A percentile compares a stretch with the other conserved stretches of the same genome.
Evolutionary conservation across 2,888 invertebrate species (phyloP).

Genomic region (Leucophenga maculata): DNA sequence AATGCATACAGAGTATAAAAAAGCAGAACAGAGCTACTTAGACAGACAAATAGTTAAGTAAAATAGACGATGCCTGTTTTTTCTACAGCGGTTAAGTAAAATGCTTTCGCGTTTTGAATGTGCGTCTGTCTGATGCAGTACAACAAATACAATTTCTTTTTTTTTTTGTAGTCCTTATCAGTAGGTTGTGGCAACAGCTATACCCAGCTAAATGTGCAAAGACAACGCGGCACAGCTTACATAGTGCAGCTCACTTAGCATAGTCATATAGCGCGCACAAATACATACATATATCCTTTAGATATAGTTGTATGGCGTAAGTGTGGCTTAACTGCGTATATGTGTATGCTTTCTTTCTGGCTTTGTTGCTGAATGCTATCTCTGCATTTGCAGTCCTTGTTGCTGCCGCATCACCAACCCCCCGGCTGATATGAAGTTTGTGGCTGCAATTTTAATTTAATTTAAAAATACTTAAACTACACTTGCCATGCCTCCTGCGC

Average conservation of each 20-base stretch:
- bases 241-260: not conserved
- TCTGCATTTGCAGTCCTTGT: slow-evolving; percentile 30
- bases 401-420: slow-evolving; percentile 31
- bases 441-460: slow-evolving; percentile 58
- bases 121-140: not conserved
- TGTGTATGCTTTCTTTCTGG: slow-evolving; percentile 22
- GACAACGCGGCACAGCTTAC: not conserved
- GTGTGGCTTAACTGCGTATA: no score
- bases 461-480: slow-evolving; percentile 56
- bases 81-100: not conserved
- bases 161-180: slow-evolving; percentile 12
- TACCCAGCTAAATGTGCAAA: no score
- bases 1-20: no score
- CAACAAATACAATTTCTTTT: not conserved
- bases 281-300: not conserved
- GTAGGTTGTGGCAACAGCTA: slow-evolving; percentile 7
- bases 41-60: not conserved
- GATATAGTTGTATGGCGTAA: no score
- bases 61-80: not conserved
- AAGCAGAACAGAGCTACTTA: no score
- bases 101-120: not conserved
- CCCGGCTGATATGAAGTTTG: slow-evolving; percentile 34
- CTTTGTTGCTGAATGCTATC: slow-evolving; percentile 36
- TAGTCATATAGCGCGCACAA: not conserved
- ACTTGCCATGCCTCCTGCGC: not conserved